A percentile compares a stretch with the other conserved stretches of the same genome.
phyloP scores from a whole-genome alignment of 2,797 vertebrate species.

The Lithobates pipiens region DNA sequence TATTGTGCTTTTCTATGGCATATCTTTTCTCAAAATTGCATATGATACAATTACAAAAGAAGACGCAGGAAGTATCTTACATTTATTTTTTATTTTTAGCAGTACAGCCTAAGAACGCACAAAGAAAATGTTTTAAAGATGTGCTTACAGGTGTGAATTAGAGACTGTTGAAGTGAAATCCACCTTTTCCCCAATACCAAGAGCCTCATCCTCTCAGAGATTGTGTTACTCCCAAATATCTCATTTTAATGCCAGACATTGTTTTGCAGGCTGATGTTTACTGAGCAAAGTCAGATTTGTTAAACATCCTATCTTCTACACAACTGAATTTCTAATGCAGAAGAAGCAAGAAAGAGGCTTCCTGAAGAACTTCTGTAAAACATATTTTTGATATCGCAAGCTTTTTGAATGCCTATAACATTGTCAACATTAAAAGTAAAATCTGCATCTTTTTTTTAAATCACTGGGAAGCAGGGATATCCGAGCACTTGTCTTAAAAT shows the following conservation, averaged over 20 bases:
- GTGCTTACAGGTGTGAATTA: slow-evolving; percentile 30
- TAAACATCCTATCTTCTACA: slow-evolving; percentile 26
- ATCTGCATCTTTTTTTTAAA: too few relatives aligned
- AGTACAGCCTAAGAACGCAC: neutral
- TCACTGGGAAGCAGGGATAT: too few relatives aligned
- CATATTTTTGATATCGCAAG: neutral
- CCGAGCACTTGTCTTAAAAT: too few relatives aligned
- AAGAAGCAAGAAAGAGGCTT: slow-evolving; percentile 6
- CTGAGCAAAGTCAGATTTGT: slow-evolving; percentile 38
- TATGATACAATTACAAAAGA: neutral
- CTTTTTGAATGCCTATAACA: neutral
- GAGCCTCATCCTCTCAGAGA: slow-evolving; percentile 25
- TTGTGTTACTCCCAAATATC: slow-evolving; percentile 25
- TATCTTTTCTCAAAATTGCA: neutral
- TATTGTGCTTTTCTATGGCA: neutral
- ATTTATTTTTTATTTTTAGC: neutral
- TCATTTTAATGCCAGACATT: slow-evolving; percentile 33
- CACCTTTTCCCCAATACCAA: slow-evolving; percentile 5
- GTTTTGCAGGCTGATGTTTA: slow-evolving; percentile 34
- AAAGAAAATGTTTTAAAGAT: slow-evolving; percentile 15
- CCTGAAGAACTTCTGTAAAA: neutral
- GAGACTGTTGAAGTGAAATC: slow-evolving; percentile 4
- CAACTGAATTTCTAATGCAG: slow-evolving; percentile 15
- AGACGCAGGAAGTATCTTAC: neutral
- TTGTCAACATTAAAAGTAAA: neutral